These are phyloP conservation scores for Dryobota labecula DNA, from an alignment of 2,888 invertebrate genomes.

Conservation along the genomic window DNA sequence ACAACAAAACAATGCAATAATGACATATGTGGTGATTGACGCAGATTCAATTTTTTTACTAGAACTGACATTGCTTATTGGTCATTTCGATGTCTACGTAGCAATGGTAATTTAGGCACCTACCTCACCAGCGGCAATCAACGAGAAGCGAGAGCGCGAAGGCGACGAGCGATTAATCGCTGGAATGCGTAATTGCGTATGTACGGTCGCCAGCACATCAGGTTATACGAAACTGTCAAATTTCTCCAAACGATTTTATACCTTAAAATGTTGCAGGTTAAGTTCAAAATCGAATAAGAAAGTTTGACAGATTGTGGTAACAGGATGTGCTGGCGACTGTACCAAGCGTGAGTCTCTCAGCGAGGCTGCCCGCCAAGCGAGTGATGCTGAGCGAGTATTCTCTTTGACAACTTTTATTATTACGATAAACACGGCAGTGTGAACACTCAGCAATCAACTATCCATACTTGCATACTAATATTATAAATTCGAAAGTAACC, in stretches of 20 bases:
- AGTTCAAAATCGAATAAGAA: too few species aligned
- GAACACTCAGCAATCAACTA: background rate
- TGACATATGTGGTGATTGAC: background rate
- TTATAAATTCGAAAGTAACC: too few species aligned
- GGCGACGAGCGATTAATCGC: background rate
- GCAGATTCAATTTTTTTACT: background rate
- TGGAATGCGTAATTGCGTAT: too few species aligned
- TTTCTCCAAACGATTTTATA: too few species aligned
- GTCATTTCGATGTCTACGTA: too few species aligned
- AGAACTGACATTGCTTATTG: background rate
- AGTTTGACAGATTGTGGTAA: too few species aligned
- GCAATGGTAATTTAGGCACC: too few species aligned
- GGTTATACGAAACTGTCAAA: too few species aligned
- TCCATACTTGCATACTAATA: too few species aligned
- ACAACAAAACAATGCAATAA: background rate
- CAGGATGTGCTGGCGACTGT: too few species aligned
- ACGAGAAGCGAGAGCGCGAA: background rate
- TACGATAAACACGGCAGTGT: background rate
- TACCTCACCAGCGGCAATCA: background rate
- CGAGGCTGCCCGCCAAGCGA: background rate
- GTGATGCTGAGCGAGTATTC: background rate
- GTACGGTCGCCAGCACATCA: too few species aligned
- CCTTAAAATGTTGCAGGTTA: too few species aligned
- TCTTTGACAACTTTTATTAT: background rate
- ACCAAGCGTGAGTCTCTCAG: background rate